Base-by-base conservation (phyloP, 1,140 invertebrate species). In the Zaprionus lachaisei region DNA sequence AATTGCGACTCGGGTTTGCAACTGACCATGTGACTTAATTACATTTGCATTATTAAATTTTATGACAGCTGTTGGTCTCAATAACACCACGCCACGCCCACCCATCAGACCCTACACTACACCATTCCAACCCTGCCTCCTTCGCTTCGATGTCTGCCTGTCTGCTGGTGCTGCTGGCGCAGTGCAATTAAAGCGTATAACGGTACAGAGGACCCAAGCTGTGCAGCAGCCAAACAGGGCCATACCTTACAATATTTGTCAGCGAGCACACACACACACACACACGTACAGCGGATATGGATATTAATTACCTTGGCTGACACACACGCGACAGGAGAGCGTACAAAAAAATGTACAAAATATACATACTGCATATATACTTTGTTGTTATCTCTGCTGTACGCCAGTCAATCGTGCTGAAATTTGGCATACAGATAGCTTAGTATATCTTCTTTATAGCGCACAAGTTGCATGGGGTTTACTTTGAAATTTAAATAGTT, bases 21-120 rank as follows among this genome's bases (percentile, higher is more conserved):
- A 47, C 62, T 64, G 66, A 67, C 72, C 72, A 82, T 77, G 62
- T 76, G 72, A 84, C 69, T 90, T 85, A 89, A 89, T 89, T 90
- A 85, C 81, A 90, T 90, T 89, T 89, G 79, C 81, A 89, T 90
- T 89, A 90, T 90, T 89, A 90, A 89, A 90, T 90, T 89, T 89
- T 90, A 89, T 90, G 85, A 85, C 81, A 81, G 75, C 64, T 77
- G 75, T 66, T 89, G 77, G 69, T 64, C 74, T 69, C 78, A 81
- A 81, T 73, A 81, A 81, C 77, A 58, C 54, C 20, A 22, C 64
- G 20, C 38, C 69, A 51, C 71, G 66, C 47, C 66, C 55, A 17
- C 34, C 28, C 22, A 14, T 34, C 31, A 34, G 31, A 34, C 17
- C 38, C 28, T 54, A 41, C 38, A n/a, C 38, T 41, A 6, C 15